phyloP scores from a whole-genome alignment of 2,888 invertebrate species.

The Theretra japonica region DNA sequence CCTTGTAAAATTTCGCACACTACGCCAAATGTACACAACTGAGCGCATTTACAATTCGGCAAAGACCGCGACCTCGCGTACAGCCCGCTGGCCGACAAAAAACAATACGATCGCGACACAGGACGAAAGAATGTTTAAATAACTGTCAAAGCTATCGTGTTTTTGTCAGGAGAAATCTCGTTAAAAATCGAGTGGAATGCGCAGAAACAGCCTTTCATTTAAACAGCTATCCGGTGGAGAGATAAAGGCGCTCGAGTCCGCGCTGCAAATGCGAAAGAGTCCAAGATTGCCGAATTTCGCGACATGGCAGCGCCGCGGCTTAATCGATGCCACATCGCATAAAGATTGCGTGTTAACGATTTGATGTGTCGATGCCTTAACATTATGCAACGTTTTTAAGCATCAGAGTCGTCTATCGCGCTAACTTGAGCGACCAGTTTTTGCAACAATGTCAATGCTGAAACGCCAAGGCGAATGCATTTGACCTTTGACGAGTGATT shows the following conservation, averaged over 20 bases:
- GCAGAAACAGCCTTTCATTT: conserved; percentile 72
- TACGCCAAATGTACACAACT: conserved; percentile 39
- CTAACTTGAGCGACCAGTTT: conserved; percentile 46
- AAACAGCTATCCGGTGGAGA: conserved; percentile 67
- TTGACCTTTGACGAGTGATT: conserved; percentile 66
- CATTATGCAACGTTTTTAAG: conserved; percentile 17
- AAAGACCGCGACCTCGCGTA: conserved; percentile 57
- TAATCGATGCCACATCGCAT: conserved; percentile 2
- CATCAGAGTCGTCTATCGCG: conserved; percentile 13
- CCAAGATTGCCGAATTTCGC: conserved; percentile 52
- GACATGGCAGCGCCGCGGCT: conserved; percentile 8
- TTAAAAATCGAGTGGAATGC: conserved; percentile 71
- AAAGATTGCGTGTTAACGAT: conserved; percentile 7
- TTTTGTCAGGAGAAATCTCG: conserved; percentile 67
- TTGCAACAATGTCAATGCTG: conserved; percentile 63
- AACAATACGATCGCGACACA: conserved; percentile 53
- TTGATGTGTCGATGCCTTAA: neutral
- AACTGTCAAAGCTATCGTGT: conserved; percentile 70
- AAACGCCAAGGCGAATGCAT: conserved; percentile 58
- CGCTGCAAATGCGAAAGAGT: conserved; percentile 73
- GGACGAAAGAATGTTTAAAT: conserved; percentile 67
- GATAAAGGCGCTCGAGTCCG: conserved; percentile 61
- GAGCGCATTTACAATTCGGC: conserved; percentile 44
- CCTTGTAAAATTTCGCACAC: conserved; percentile 43
- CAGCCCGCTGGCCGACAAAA: conserved; percentile 45